These are phyloP conservation scores for Sogatella furcifera DNA, from an alignment of 1,140 invertebrate species.

Conservation along the genomic window DNA sequence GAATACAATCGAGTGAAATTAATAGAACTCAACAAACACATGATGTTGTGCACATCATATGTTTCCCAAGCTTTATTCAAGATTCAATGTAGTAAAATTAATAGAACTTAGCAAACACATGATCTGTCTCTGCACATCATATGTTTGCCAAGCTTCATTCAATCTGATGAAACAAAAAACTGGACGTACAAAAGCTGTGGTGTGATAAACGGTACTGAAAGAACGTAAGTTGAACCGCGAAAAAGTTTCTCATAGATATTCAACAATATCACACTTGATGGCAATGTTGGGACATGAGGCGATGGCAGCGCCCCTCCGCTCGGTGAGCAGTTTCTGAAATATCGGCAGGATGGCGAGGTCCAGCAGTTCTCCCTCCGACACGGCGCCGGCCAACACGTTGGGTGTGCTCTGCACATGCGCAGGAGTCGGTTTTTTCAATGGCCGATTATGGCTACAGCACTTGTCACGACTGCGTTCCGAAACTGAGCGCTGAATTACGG, in stretches of 20 bases:
- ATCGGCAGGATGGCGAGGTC: conserved; percentile 77
- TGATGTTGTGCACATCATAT: no score
- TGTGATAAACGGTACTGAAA: no score
- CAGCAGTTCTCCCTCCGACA: conserved; percentile 71
- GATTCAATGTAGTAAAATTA: no score
- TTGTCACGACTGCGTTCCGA: conserved; percentile 37
- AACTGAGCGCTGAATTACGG: conserved; percentile 40
- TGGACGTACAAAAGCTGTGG: no score
- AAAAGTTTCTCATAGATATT: conserved; percentile 55
- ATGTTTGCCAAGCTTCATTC: no score
- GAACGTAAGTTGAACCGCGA: no score
- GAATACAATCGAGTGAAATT: no score
- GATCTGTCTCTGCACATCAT: no score
- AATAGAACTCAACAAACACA: no score
- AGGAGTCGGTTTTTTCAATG: conserved; percentile 25
- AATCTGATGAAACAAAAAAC: no score
- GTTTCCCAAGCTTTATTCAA: no score
- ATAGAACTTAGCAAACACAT: no score
- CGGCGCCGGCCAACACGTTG: conserved; percentile 39
- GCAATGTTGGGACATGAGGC: conserved; percentile 88
- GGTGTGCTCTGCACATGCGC: conserved; percentile 48
- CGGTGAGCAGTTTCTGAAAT: conserved; percentile 78
- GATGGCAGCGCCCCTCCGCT: conserved; percentile 66
- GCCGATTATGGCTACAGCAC: conserved; percentile 25
- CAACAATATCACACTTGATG: conserved; percentile 91